Evolutionary conservation across 2,888 invertebrate species (phyloP).

Genomic region (Campaea margaritaria): DNA sequence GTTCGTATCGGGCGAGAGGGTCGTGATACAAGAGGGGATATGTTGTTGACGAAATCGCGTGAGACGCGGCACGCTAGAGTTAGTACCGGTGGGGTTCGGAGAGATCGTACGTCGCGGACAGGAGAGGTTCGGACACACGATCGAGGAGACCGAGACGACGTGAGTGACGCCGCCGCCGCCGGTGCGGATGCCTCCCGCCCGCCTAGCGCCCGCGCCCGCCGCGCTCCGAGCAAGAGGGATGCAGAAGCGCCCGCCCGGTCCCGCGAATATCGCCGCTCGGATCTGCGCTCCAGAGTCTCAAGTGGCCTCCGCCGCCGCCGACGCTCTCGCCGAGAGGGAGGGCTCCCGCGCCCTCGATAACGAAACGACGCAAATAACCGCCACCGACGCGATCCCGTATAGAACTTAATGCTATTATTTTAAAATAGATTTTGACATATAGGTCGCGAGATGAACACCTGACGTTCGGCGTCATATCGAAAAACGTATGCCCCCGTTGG

Average conservation of each 20-base stretch:
- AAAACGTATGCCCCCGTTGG: slow-evolving; percentile 83
- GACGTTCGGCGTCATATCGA: slow-evolving; percentile 83
- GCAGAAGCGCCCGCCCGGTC: slow-evolving; percentile 68
- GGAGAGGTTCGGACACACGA: slow-evolving; percentile 82
- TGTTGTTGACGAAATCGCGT: slow-evolving; percentile 61
- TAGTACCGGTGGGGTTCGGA: slow-evolving; percentile 78
- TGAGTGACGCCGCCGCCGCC: slow-evolving; percentile 74
- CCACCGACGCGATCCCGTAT: slow-evolving; percentile 47
- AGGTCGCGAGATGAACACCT: slow-evolving; percentile 78
- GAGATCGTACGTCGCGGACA: slow-evolving; percentile 79
- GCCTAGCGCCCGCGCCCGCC: slow-evolving; percentile 63
- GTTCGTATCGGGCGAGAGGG: slow-evolving; percentile 36
- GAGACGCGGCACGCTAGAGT: slow-evolving; percentile 66
- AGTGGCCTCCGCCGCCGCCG: slow-evolving; percentile 72
- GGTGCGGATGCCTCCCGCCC: slow-evolving; percentile 72
- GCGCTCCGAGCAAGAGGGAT: slow-evolving; percentile 79
- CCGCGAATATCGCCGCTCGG: slow-evolving; percentile 79
- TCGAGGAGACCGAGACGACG: slow-evolving; percentile 79
- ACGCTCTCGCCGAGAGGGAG: slow-evolving; percentile 78
- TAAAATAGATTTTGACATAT: slow-evolving; percentile 62
- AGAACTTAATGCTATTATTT: slow-evolving; percentile 52
- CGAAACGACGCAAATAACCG: slow-evolving; percentile 60
- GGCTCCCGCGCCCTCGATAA: slow-evolving; percentile 60
- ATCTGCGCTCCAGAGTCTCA: slow-evolving; percentile 77
- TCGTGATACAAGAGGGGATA: slow-evolving; percentile 52